Evolutionary conservation across 2,888 invertebrate genomes (phyloP), one percentile per base, ranked within the genome.

Genomic region (Uropetala carovei): DNA sequence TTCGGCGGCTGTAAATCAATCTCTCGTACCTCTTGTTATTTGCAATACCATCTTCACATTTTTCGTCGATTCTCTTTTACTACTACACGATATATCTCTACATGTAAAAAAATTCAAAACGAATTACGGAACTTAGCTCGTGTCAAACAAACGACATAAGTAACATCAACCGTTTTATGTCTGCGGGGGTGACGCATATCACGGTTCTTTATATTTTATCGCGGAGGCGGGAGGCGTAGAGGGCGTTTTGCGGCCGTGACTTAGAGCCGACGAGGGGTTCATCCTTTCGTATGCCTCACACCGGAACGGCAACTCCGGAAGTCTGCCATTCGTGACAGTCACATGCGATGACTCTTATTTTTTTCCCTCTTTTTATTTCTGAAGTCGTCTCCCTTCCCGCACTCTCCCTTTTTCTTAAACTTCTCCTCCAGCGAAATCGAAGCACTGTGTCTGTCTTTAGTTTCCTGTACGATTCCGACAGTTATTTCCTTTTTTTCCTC

Each of bases 191-290:
- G 75, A 75, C 75, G 75, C 75, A 75, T 75, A 75, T 75, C 75
- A 18, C 75, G 75, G 43, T 5, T 43, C 43, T 75, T 75, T n/a
- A 68, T 68, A 68, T 68, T 68, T 68, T 75, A 75, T 75, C 75
- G 18, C 3, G 7, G 68, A 64, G 64, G n/a, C 75, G 43, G 43
- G 1, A 43, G 43, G 43, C 43, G 43, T 75, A n/a, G 75, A 75
- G 75, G 75, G 75, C 75, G 75, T 75, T 75, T 75, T 27, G 75
- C 75, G 4, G 75, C 75, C 75, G 75, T 75, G 75, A 75, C 68
- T 68, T n/a, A 43, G 43, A 43, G n/a, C 75, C 27, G 27, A 22
- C 14, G 16, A 75, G 75, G 75, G 75, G 43, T 3, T 43, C 43
- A 75, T 75, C 22, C 27, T 75, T 13, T 75, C 16, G 64, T 64